phyloP scores from a whole-genome alignment of 2,888 invertebrate genomes.

The Elysia crispata region DNA sequence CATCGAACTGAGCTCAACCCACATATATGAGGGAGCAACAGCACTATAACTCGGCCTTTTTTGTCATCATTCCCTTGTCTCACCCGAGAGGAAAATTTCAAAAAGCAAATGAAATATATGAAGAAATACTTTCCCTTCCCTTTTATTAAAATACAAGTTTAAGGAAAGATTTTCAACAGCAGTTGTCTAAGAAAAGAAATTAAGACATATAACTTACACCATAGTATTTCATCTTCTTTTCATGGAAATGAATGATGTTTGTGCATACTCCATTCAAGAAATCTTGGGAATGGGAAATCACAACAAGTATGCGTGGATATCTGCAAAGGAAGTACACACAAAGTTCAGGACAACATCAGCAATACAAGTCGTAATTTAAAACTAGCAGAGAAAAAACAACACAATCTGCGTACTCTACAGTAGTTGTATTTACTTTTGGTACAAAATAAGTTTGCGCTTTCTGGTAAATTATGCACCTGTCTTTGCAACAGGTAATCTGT shows the following conservation, averaged over 20 bases:
- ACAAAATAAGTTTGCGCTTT: no score
- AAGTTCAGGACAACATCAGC: no score
- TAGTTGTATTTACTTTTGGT: no score
- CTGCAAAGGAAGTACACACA: constrained; percentile 78
- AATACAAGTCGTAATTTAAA: no score
- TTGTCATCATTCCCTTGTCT: constrained; percentile 67
- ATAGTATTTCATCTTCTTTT: constrained; percentile 95
- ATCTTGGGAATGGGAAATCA: constrained; percentile 99
- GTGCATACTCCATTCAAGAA: constrained; percentile 95
- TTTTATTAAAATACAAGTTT: no score
- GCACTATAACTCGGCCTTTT: constrained; percentile 74
- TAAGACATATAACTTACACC: constrained; percentile 81
- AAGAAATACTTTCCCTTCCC: no score
- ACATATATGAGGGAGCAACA: constrained; percentile 53
- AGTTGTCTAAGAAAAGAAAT: background rate
- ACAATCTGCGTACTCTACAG: no score
- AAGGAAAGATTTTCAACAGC: no score
- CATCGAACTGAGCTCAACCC: constrained; percentile 62
- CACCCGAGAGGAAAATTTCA: background rate
- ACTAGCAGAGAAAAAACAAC: no score
- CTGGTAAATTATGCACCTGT: no score
- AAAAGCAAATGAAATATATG: no score
- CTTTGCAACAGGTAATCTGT: no score
- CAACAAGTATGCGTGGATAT: constrained; percentile 96
- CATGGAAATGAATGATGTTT: constrained; percentile 96